Conservation (phyloP, 2,888 invertebrate genomes). For the Ophion ellenae region DNA sequence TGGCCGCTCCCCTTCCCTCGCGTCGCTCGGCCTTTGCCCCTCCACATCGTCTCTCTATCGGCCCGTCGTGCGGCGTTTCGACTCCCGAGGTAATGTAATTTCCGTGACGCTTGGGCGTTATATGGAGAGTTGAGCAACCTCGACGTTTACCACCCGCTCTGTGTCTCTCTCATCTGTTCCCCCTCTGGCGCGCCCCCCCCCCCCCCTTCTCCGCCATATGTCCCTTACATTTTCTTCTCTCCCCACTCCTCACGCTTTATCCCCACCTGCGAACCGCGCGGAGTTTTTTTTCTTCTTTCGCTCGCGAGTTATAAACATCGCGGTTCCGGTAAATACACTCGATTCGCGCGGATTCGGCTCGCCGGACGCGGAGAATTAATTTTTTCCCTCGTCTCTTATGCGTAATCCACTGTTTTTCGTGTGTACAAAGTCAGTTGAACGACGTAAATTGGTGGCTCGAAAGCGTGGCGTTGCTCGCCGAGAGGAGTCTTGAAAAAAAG, state of each 20-base stretch:
- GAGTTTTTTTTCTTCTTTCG: slow-evolving; percentile 6
- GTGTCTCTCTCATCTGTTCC: slow-evolving; percentile 15
- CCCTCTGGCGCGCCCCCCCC: not conserved
- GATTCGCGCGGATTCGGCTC: too few species aligned
- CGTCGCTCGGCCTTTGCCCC: too few species aligned
- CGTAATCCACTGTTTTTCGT: not conserved
- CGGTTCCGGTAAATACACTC: slow-evolving; percentile 14
- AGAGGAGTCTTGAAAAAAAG: too few species aligned
- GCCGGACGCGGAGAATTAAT: not conserved
- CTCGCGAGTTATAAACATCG: not conserved
- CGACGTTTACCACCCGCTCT: slow-evolving; percentile 67
- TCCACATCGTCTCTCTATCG: slow-evolving; percentile 49
- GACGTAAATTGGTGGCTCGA: too few species aligned
- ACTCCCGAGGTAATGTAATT: slow-evolving; percentile 76
- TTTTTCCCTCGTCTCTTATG: not conserved
- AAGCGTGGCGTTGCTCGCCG: too few species aligned
- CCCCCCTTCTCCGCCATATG: not conserved
- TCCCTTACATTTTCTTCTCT: slow-evolving; percentile 18
- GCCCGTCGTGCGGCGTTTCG: slow-evolving; percentile 66
- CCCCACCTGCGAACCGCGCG: slow-evolving; percentile 11
- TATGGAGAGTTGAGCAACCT: slow-evolving; percentile 78
- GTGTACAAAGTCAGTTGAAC: too few species aligned
- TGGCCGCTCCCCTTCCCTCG: not conserved
- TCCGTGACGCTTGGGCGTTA: slow-evolving; percentile 71
- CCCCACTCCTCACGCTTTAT: slow-evolving; percentile 6